phyloP scores from a whole-genome alignment of 2,888 invertebrate species.

The Lasioglossum zephyrum region DNA sequence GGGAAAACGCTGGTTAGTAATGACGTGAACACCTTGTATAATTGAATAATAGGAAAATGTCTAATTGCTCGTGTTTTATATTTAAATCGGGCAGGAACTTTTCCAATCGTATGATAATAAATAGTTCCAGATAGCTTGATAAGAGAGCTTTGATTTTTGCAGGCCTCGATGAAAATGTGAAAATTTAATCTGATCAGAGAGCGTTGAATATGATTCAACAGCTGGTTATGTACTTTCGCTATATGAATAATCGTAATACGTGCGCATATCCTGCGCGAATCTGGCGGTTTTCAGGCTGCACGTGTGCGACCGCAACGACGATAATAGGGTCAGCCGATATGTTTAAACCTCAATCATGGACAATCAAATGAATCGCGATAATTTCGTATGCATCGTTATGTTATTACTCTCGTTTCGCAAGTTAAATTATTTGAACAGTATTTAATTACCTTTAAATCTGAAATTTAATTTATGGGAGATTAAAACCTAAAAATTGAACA shows the following conservation, averaged over 20 bases:
- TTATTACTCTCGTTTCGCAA: neutral
- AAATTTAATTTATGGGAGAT: neutral
- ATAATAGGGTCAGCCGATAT: slow-evolving; percentile 34
- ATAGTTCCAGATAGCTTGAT: no score
- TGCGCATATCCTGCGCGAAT: slow-evolving; percentile 50
- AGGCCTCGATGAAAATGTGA: slow-evolving; percentile 42
- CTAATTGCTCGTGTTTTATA: no score
- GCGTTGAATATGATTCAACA: slow-evolving; percentile 50
- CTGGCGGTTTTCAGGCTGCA: slow-evolving; percentile 35
- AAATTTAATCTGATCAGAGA: slow-evolving; percentile 44
- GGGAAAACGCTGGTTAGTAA: no score
- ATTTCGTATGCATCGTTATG: slow-evolving; percentile 13
- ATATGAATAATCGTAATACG: slow-evolving; percentile 47
- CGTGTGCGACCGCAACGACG: slow-evolving; percentile 26
- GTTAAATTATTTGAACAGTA: neutral
- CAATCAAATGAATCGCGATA: slow-evolving; percentile 23
- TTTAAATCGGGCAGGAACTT: neutral
- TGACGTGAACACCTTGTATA: no score
- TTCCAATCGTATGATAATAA: neutral
- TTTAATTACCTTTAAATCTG: neutral
- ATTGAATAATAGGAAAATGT: no score
- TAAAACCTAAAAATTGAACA: neutral
- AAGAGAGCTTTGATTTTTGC: neutral
- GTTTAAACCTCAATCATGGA: slow-evolving; percentile 18
- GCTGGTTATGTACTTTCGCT: slow-evolving; percentile 43